phyloP scores from a whole-genome alignment of 2,113 vertebrate genomes.

The Platichthys flesus region DNA sequence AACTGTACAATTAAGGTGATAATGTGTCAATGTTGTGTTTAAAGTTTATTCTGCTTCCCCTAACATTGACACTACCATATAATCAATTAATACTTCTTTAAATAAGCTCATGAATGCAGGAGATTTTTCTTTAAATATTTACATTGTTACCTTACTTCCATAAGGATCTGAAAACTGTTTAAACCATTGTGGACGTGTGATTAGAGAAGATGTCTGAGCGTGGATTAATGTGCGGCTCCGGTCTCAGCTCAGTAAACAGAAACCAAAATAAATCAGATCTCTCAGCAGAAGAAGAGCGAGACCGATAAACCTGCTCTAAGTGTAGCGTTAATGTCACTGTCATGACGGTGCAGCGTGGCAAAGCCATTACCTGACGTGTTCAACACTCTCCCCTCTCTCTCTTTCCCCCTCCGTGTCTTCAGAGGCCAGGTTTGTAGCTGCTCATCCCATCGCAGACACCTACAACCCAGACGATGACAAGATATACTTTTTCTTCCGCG shows the following conservation, averaged over 20 bases:
- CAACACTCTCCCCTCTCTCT: constrained; percentile 20
- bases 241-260: constrained; percentile 13
- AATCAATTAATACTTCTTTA: no score
- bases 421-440: constrained; percentile 96
- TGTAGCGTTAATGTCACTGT: constrained; percentile 38
- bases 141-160: no score
- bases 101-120: no score
- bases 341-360: constrained; percentile 17
- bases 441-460: constrained; percentile 93
- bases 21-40: no score
- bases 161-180: not conserved
- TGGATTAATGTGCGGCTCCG: constrained; percentile 10
- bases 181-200: not conserved
- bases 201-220: not conserved
- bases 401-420: constrained; percentile 48
- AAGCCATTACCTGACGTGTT: constrained; percentile 35
- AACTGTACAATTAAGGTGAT: no score
- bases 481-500: constrained; percentile 99
- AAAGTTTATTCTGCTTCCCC: no score
- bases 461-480: constrained; percentile 98
- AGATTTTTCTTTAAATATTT: no score
- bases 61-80: no score
- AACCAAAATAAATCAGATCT: constrained; percentile 14
- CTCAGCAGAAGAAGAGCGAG: not conserved
- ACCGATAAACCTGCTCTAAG: constrained; percentile 25